Conservation (phyloP, 2,113 vertebrate genomes). For the Chaetops frenatus region DNA sequence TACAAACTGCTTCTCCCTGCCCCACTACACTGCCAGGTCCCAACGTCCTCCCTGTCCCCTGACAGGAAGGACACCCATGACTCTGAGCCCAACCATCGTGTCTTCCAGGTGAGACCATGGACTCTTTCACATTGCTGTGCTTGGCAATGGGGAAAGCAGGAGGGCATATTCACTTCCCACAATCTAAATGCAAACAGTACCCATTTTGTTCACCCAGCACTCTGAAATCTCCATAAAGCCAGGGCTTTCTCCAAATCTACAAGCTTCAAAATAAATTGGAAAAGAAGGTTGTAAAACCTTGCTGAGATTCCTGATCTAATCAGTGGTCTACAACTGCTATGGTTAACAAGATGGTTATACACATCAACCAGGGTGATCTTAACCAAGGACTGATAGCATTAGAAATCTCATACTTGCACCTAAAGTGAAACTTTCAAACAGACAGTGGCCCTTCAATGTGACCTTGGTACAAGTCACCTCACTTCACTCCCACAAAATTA, state of each 20-base stretch:
- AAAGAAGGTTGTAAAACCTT: background rate
- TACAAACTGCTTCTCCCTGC: background rate
- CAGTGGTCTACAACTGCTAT: background rate
- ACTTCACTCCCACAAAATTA: background rate
- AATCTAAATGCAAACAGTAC: background rate
- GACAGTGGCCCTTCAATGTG: background rate
- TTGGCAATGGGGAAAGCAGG: fast-evolving
- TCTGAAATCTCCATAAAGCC: background rate
- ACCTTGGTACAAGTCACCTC: background rate
- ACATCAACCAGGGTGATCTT: background rate
- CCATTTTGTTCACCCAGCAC: background rate
- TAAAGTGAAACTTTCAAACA: background rate
- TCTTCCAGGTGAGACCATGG: background rate
- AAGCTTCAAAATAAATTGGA: background rate
- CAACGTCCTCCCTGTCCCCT: background rate
- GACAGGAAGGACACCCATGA: background rate
- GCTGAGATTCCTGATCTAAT: background rate
- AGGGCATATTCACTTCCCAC: background rate
- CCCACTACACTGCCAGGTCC: background rate
- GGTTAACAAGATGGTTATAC: background rate
- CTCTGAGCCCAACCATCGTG: background rate
- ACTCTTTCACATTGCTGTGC: background rate
- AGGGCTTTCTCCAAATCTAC: background rate
- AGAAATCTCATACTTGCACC: background rate
- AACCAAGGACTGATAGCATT: background rate